Evolutionary conservation across 2,888 invertebrate species (phyloP).

Genomic region (Ophion ellenae): DNA sequence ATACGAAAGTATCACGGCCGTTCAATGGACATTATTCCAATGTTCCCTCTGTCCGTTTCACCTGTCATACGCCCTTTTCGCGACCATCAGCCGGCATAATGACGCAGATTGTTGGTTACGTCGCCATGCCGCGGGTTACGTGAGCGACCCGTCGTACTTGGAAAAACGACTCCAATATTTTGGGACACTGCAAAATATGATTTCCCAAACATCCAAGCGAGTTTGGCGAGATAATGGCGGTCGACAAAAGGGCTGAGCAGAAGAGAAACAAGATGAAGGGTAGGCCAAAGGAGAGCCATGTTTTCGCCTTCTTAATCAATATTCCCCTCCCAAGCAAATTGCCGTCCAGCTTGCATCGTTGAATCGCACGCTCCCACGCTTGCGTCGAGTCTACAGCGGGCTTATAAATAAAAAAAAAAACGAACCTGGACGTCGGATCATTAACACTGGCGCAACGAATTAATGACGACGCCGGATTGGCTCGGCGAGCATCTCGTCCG

Average conservation of each 20-base stretch:
- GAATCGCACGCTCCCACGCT: slow-evolving; percentile 48
- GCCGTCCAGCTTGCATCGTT: slow-evolving; percentile 5
- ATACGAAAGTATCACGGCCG: not conserved
- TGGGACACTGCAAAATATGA: not conserved
- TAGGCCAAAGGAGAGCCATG: not conserved
- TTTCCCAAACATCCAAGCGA: not conserved
- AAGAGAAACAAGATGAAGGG: not conserved
- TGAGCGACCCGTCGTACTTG: not conserved
- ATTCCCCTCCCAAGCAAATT: slow-evolving; percentile 21
- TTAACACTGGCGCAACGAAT: slow-evolving; percentile 47
- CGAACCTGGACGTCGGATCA: slow-evolving; percentile 29
- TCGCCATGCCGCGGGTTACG: not conserved
- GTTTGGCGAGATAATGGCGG: not conserved
- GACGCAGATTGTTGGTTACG: slow-evolving; percentile 16
- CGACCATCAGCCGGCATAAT: slow-evolving; percentile 52
- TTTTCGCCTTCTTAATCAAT: not conserved
- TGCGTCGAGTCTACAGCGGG: slow-evolving; percentile 10
- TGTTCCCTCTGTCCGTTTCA: slow-evolving; percentile 4
- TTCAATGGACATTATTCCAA: slow-evolving; percentile 40
- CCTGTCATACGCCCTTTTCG: slow-evolving; percentile 19
- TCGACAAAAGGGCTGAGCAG: too few relatives aligned
- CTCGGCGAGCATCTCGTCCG: slow-evolving; percentile 21
- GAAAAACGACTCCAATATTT: not conserved
- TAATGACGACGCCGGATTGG: slow-evolving; percentile 42
- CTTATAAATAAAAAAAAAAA: slow-evolving; percentile 33